Evolutionary conservation across 2,113 vertebrate genomes (phyloP).

Genomic region (Festucalex cinctus): DNA sequence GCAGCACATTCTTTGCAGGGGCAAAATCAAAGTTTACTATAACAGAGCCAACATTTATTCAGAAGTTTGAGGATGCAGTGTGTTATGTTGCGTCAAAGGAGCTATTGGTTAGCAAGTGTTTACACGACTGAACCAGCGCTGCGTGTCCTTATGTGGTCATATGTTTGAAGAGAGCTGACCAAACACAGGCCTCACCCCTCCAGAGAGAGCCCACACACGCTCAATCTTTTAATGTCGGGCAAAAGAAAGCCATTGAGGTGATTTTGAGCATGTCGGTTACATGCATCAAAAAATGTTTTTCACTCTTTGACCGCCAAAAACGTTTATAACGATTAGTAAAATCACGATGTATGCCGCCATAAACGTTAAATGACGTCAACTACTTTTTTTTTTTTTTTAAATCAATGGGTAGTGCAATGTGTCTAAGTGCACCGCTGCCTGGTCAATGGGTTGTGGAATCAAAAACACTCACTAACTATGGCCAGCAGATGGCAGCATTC

Average conservation of each 20-base stretch:
- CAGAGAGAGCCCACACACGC: constrained; percentile 25
- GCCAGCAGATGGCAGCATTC: no score
- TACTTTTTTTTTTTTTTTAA: no score
- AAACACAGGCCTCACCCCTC: constrained; percentile 52
- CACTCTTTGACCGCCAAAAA: no score
- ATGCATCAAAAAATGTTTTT: background rate
- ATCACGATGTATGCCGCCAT: no score
- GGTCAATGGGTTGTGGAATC: no score
- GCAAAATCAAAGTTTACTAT: constrained; percentile 25
- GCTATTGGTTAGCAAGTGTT: constrained; percentile 63
- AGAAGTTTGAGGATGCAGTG: constrained; percentile 17
- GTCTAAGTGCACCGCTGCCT: no score
- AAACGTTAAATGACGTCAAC: no score
- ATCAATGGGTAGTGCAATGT: no score
- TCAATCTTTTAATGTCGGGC: background rate
- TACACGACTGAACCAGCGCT: constrained; percentile 60
- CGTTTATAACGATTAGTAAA: no score
- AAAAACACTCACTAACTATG: no score
- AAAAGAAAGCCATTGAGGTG: constrained; percentile 20
- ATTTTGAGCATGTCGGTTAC: constrained; percentile 11
- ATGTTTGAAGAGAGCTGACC: constrained; percentile 51
- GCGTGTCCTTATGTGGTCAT: constrained; percentile 78
- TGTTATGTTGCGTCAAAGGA: constrained; percentile 43
- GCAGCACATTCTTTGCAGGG: background rate
- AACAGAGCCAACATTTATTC: constrained; percentile 15